These are phyloP conservation scores for Sitodiplosis mosellana DNA, from an alignment of 1,140 invertebrate species.

Conservation along the genomic window DNA sequence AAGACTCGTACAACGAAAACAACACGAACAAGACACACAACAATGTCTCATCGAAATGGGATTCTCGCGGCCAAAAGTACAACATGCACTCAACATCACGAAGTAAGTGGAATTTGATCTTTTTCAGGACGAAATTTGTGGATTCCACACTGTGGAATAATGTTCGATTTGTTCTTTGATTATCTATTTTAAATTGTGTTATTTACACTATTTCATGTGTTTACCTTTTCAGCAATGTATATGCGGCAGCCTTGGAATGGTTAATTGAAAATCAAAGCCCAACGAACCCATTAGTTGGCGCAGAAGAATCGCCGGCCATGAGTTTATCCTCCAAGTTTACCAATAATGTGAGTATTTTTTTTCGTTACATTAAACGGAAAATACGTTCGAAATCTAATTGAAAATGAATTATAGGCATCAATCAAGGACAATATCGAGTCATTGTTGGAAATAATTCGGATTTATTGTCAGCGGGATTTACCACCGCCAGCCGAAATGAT, in stretches of 20 bases:
- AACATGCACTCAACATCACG: conserved; percentile 14
- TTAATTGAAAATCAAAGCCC: conserved; percentile 17
- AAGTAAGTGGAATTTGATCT: conserved; percentile 5
- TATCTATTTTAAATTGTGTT: too few species aligned
- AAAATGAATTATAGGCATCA: neutral
- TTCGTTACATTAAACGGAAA: neutral
- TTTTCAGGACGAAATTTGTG: neutral
- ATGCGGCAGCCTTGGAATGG: conserved; percentile 20
- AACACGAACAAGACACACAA: conserved; percentile 17
- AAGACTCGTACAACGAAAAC: conserved; percentile 18
- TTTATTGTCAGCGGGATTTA: conserved; percentile 20
- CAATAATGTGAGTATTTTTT: neutral
- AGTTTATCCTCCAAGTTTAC: neutral
- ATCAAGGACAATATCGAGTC: conserved; percentile 19
- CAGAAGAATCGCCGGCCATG: neutral
- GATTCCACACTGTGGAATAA: too few species aligned
- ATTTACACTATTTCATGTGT: neutral
- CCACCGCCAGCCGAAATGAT: conserved; percentile 16
- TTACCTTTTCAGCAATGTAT: conserved; percentile 15
- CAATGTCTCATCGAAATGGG: conserved; percentile 24
- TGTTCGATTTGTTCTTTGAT: too few species aligned
- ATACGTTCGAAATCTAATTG: neutral
- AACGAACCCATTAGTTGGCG: neutral
- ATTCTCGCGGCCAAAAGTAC: conserved; percentile 15
- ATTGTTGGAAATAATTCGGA: conserved; percentile 21